Evolutionary conservation across 2,888 invertebrate species (phyloP).

Genomic region (Gastracanthus pulcherrimus): DNA sequence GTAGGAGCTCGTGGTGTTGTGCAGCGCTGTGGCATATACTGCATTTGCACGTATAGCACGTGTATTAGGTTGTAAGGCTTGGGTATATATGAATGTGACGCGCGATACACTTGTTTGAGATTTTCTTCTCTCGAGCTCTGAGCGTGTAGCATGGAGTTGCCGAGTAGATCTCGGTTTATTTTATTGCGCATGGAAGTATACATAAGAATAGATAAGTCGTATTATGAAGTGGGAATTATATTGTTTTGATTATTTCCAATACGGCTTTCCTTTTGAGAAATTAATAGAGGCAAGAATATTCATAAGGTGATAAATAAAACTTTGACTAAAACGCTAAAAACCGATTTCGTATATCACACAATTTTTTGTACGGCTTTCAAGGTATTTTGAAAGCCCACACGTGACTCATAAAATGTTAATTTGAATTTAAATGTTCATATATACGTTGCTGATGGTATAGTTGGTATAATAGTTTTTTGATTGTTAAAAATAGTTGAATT

Average conservation of each 20-base stretch:
- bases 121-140: background rate
- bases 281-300: background rate
- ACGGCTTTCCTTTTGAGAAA: background rate
- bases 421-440: background rate
- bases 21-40: too few species aligned
- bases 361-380: background rate
- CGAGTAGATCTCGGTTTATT: background rate
- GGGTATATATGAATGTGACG: too few species aligned
- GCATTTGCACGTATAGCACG: too few species aligned
- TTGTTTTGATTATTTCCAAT: background rate
- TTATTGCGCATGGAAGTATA: background rate
- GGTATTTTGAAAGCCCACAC: background rate
- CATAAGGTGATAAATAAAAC: conserved; percentile 20
- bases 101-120: conserved; percentile 1
- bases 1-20: too few species aligned
- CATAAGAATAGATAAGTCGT: background rate
- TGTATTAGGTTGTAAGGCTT: background rate
- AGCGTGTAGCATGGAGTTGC: background rate
- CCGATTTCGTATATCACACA: background rate
- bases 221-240: too few species aligned
- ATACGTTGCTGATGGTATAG: too few species aligned
- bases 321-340: background rate
- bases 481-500: too few species aligned
- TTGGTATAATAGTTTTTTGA: too few species aligned
- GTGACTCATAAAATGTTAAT: background rate